Evolutionary conservation across 2,113 vertebrate genomes (phyloP), one percentile per base, ranked within the genome.

Genomic region (Naja naja): DNA sequence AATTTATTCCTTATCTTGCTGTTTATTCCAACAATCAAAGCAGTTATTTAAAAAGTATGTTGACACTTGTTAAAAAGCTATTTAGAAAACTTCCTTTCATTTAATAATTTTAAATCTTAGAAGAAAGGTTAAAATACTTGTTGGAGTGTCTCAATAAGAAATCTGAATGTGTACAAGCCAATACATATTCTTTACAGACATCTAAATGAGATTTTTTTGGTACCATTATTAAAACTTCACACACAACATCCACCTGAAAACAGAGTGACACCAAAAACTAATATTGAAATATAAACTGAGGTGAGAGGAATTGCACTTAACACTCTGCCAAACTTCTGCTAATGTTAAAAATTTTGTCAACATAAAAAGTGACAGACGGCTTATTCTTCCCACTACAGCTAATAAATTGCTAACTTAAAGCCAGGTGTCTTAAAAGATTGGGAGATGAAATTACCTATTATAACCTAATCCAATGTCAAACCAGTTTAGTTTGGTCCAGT

Each of bases 221-320:
- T 58, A 60, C 47, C 53, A 54, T 91, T 91, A 85, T 93, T 91
- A 89, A 93, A 89, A 85, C 85, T 58, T 60, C 88, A 93, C 81
- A 88, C 11, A 39, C 3, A 88, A 52, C 56, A 54, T 11, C 58
- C 54, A 54, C 85, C 85, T 90, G 54, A 52, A 85, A 56, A 85
- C 18, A 85, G 8, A 85, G 1, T 7, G 20, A 89, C 91, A 85
- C n/a, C 45, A 16, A 10, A 43, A 30, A n/a, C n/a, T 60, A 25
- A 18, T 43, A 47, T 23, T 45, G 47, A 93, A 93, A 86, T 43
- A 58, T 55, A 43, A 89, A 64, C 69, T 53, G 87, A 43, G n/a
- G 39, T 14, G 27, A 56, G 27, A 54, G 34, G 90, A 93, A 93
- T 47, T 55, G 27, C 49, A 39, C 39, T 52, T 47, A 56, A 74